A percentile compares a stretch with the other conserved stretches of the same genome.
These are phyloP conservation scores for Himalopsyche japonica DNA, from an alignment of 2,888 invertebrate species.

Conservation along the genomic window DNA sequence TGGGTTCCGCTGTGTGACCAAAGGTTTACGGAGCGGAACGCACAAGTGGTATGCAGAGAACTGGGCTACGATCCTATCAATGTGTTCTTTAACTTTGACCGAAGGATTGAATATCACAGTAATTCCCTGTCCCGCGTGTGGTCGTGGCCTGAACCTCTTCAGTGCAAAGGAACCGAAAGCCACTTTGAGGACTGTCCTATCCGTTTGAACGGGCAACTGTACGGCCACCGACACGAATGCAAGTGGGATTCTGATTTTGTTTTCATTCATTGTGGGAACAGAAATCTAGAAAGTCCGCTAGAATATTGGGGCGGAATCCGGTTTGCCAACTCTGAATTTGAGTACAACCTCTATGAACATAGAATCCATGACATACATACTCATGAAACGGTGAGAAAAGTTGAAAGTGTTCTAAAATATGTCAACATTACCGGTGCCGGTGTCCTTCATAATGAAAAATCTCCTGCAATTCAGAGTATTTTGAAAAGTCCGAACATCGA, in stretches of 20 bases:
- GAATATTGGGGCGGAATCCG: constrained; percentile 97
- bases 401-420: constrained; percentile 78
- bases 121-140: constrained; percentile 85
- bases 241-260: constrained; percentile 90
- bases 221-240: constrained; percentile 82
- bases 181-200: constrained; percentile 83
- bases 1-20: constrained; percentile 97
- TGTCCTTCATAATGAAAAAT: constrained; percentile 91
- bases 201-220: constrained; percentile 86
- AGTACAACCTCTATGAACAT: constrained; percentile 80
- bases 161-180: constrained; percentile 76
- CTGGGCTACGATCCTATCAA: constrained; percentile 88
- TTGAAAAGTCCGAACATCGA: constrained; percentile 82
- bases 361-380: constrained; percentile 81
- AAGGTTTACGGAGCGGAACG: constrained; percentile 94
- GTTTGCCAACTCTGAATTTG: constrained; percentile 87
- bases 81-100: constrained; percentile 83
- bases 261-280: constrained; percentile 86
- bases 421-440: constrained; percentile 92
- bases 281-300: constrained; percentile 65
- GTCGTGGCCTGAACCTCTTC: constrained; percentile 94
- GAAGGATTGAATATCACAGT: constrained; percentile 85
- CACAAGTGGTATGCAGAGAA: constrained; percentile 94
- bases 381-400: constrained; percentile 68
- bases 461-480: constrained; percentile 88